phyloP scores from a whole-genome alignment of 2,797 vertebrate genomes.

The Periparus ater region DNA sequence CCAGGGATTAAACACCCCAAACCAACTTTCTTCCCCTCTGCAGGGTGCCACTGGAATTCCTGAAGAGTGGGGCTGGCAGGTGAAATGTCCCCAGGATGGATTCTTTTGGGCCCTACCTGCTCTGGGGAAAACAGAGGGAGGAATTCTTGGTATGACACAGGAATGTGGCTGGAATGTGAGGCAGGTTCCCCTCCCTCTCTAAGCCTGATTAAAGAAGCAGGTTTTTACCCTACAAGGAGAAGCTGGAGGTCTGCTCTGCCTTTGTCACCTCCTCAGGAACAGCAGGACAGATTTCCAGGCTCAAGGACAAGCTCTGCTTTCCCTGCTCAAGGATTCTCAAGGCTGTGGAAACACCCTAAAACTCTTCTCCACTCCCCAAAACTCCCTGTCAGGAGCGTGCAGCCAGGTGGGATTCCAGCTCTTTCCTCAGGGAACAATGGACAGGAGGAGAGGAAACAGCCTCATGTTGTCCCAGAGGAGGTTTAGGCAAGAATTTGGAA shows the following conservation, averaged over 20 bases:
- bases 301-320: neutral
- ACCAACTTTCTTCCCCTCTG: neutral
- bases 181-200: neutral
- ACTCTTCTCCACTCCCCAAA: neutral
- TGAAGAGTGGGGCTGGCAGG: neutral
- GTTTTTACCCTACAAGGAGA: neutral
- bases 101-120: neutral
- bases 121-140: neutral
- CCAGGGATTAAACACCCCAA: neutral
- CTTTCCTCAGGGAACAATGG: neutral
- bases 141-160: neutral
- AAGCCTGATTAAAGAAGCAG: neutral
- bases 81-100: rapidly evolving
- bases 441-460: neutral
- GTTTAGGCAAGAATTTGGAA: neutral
- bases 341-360: neutral
- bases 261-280: neutral
- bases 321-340: neutral
- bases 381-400: neutral
- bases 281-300: neutral
- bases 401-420: neutral
- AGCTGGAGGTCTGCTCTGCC: neutral
- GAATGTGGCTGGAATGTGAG: neutral
- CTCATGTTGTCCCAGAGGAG: neutral
- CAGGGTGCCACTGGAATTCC: neutral